A percentile compares a stretch with the other conserved stretches of the same genome.
phyloP scores from a whole-genome alignment of 2,797 vertebrate species.

The Gobio occitaniae region DNA sequence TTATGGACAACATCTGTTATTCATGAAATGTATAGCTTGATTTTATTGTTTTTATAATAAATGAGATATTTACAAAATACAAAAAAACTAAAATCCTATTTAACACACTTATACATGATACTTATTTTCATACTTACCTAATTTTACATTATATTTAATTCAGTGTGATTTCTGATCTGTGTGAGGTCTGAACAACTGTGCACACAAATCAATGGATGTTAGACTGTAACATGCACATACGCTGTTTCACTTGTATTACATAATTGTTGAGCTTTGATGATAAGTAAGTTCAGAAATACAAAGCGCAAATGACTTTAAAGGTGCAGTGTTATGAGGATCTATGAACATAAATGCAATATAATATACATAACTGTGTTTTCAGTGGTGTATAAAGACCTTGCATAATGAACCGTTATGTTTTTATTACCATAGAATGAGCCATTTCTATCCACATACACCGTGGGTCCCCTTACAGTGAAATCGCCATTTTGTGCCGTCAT shows the following conservation, averaged over 20 bases:
- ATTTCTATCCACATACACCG: no score
- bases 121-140: background rate
- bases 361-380: no score
- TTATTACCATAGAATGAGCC: no score
- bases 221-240: background rate
- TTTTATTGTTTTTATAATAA: background rate
- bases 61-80: background rate
- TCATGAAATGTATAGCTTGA: background rate
- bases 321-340: no score
- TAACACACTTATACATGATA: background rate
- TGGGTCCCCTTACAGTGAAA: no score
- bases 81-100: background rate
- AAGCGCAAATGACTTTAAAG: background rate
- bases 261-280: background rate
- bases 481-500: no score
- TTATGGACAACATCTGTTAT: background rate
- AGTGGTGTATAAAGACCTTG: no score
- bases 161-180: background rate
- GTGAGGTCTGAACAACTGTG: background rate
- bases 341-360: no score
- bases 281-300: background rate
- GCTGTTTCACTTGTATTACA: background rate
- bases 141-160: background rate
- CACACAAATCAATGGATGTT: background rate
- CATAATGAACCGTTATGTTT: no score